Conservation (phyloP, 2,888 invertebrate species). For the Allophyes oxyacanthae region DNA sequence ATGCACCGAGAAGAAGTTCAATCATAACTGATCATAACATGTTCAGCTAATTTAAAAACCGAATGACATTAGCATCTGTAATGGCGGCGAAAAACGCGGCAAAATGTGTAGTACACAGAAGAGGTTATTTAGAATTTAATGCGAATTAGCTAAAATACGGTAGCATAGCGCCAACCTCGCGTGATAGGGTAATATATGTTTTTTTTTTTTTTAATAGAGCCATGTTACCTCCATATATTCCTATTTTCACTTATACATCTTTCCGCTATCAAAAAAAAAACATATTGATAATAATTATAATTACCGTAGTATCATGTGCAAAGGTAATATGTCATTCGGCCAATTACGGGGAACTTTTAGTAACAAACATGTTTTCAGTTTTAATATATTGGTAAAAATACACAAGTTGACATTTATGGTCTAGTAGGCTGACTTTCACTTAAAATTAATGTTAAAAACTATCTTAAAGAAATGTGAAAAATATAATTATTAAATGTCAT, state of each 20-base stretch:
- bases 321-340: conserved; percentile 30
- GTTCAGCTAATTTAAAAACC: no score
- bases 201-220: no score
- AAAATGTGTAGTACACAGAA: conserved; percentile 14
- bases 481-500: neutral
- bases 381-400: conserved; percentile 10
- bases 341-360: conserved; percentile 9
- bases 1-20: no score
- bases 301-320: conserved; percentile 37
- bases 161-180: conserved; percentile 43
- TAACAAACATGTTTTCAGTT: neutral
- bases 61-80: conserved; percentile 30
- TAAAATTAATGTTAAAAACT: conserved; percentile 27
- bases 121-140: conserved; percentile 21
- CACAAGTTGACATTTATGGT: conserved; percentile 13
- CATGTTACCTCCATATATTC: conserved; percentile 41
- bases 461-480: conserved; percentile 3
- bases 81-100: conserved; percentile 18
- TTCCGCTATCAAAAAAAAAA: conserved; percentile 40
- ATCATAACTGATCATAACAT: no score
- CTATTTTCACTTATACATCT: conserved; percentile 32
- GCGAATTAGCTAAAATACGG: conserved; percentile 38
- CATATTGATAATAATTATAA: conserved; percentile 30
- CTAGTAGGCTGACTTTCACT: conserved; percentile 24
- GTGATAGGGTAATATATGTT: conserved; percentile 71